These are phyloP conservation scores for Lasioglossum leucozonium DNA, from an alignment of 2,888 invertebrate species.

Conservation along the genomic window DNA sequence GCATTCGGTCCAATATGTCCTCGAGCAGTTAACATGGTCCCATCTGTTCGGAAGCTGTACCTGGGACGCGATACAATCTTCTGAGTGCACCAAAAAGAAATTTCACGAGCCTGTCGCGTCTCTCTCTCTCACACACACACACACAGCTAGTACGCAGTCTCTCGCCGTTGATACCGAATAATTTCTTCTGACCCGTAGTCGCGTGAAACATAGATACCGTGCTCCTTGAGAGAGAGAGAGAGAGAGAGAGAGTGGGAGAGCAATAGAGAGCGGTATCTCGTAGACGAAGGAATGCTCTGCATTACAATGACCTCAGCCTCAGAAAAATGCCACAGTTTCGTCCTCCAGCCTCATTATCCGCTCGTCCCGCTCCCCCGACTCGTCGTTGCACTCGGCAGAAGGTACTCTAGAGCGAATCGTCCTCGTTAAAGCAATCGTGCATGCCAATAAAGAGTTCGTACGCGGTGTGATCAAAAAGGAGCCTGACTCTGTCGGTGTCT, in stretches of 20 bases:
- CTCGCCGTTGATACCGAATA: background rate
- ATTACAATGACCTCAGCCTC: background rate
- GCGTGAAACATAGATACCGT: background rate
- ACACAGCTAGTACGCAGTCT: background rate
- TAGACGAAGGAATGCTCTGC: background rate
- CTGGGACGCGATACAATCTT: background rate
- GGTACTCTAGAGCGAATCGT: background rate
- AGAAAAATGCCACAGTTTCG: slow-evolving; percentile 2
- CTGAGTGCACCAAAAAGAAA: slow-evolving; percentile 8
- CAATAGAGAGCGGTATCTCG: background rate
- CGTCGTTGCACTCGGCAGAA: background rate
- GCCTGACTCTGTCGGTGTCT: background rate
- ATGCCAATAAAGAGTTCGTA: background rate
- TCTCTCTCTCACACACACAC: no score
- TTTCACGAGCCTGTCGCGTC: background rate
- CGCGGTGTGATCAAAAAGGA: background rate
- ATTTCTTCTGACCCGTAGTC: background rate
- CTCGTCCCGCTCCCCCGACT: background rate
- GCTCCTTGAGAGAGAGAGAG: background rate
- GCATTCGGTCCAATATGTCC: background rate
- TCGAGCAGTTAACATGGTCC: background rate
- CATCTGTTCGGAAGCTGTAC: background rate
- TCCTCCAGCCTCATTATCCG: slow-evolving; percentile 5
- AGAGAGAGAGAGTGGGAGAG: no score
- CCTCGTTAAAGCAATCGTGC: slow-evolving; percentile 9